Evolutionary conservation across 2,797 vertebrate species (phyloP).

Genomic region (Peromyscus nudipes): DNA sequence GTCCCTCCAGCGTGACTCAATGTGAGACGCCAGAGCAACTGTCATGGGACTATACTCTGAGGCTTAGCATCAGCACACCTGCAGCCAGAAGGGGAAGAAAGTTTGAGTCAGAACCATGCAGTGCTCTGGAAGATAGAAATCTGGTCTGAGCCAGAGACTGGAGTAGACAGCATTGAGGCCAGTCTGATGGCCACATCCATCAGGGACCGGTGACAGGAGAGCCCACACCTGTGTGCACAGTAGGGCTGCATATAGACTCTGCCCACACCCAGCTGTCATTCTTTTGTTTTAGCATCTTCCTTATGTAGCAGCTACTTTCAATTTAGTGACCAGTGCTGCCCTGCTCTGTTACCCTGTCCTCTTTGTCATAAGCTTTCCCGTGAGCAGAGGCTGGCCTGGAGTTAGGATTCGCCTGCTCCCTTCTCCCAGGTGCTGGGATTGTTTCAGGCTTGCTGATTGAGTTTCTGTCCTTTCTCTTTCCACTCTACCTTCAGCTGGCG

Average conservation of each 20-base stretch:
- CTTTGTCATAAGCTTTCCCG: not conserved
- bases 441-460: not conserved
- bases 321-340: not conserved
- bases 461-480: not conserved
- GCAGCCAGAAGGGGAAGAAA: not conserved
- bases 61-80: not conserved
- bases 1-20: not conserved
- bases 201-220: not conserved
- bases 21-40: not conserved
- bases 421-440: not conserved
- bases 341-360: not conserved
- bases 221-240: not conserved
- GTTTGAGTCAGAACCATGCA: not conserved
- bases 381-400: not conserved
- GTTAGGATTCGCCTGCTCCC: not conserved
- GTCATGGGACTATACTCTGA: not conserved
- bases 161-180: not conserved
- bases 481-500: not conserved
- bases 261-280: no score
- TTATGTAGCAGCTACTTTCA: not conserved
- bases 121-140: not conserved
- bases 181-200: not conserved
- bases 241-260: not conserved
- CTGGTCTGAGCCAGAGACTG: not conserved
- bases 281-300: not conserved